These are phyloP conservation scores for Drosophila aldrichi DNA, from an alignment of 2,888 invertebrate genomes.

Conservation along the genomic window DNA sequence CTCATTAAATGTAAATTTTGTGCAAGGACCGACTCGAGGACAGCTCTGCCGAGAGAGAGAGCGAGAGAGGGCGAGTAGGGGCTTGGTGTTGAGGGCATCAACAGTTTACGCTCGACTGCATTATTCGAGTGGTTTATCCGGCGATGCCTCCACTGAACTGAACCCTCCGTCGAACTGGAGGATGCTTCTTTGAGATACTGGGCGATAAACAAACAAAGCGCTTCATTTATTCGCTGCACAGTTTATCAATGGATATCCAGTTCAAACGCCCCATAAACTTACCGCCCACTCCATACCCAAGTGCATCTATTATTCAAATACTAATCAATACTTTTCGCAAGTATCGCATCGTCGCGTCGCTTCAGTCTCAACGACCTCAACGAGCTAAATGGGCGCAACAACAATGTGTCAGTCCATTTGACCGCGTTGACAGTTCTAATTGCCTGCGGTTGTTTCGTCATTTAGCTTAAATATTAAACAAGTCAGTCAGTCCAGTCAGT, in stretches of 20 bases:
- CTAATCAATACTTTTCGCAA: constrained; percentile 71
- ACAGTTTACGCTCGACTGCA: constrained; percentile 66
- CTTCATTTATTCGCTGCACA: constrained; percentile 35
- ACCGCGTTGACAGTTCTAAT: constrained; percentile 56
- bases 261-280: neutral
- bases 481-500: constrained; percentile 3
- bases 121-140: constrained; percentile 68
- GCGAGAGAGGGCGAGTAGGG: neutral
- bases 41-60: neutral
- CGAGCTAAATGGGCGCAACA: constrained; percentile 52
- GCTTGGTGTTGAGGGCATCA: constrained; percentile 45
- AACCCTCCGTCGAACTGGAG: constrained; percentile 12
- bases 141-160: constrained; percentile 22
- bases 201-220: constrained; percentile 63
- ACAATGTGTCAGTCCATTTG: constrained; percentile 57
- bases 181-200: constrained; percentile 51
- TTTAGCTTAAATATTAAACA: constrained; percentile 58
- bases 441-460: constrained; percentile 35
- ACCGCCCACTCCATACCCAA: constrained; percentile 18
- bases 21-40: constrained; percentile 42
- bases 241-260: constrained; percentile 28
- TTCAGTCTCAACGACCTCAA: neutral
- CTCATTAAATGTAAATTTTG: constrained; percentile 79
- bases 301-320: constrained; percentile 68
- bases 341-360: constrained; percentile 17